Evolutionary conservation across 2,888 invertebrate species (phyloP), one percentile per base, ranked within the genome.

Genomic region (Biston betularia): DNA sequence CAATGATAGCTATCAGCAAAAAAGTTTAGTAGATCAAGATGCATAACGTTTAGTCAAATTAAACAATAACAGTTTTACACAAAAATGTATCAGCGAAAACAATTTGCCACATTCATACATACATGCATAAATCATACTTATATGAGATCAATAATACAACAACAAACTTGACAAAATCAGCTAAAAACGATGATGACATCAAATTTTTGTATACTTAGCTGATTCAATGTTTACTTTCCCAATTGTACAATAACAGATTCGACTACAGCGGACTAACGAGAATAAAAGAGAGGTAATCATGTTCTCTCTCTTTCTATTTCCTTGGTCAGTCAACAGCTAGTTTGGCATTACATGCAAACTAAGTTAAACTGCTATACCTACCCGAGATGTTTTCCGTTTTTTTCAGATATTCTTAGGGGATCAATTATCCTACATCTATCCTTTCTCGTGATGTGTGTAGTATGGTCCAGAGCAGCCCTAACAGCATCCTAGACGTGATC

Each of bases 71-170:
- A 10, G 0, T 10, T 1, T 5, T 10, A 9, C 45, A 0, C 14
- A 24, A 9, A 15, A 24, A 11, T 42, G 10, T 14, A 24, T 8
- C 15, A 10, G 11, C 0, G 10, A 56, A 57, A 57, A 35, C 48
- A 57, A 38, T 15, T 56, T 38, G 35, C 46, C 57, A 57, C 38
- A 48, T 6, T 48, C 46, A 46, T 4, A 24, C 24, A 50, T 3
- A 35, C 58, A 49, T 58, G 58, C 49, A 56, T 45, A 56, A n/a
- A 56, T 10, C 35, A 56, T 45, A 49, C n/a, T 11, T n/a, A 35
- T 45, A 6, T 45, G n/a, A 58, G 40, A 40, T 49, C 40, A 58
- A 35, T 45, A 11, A 48, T 38, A 58, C 42, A 58, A 49, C n/a
- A 58, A 49, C 49, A 58, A 49, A 53, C 7, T 38, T 11, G 10